Base-by-base conservation (phyloP, 2,797 vertebrate species). In the Rhabdomys pumilio region DNA sequence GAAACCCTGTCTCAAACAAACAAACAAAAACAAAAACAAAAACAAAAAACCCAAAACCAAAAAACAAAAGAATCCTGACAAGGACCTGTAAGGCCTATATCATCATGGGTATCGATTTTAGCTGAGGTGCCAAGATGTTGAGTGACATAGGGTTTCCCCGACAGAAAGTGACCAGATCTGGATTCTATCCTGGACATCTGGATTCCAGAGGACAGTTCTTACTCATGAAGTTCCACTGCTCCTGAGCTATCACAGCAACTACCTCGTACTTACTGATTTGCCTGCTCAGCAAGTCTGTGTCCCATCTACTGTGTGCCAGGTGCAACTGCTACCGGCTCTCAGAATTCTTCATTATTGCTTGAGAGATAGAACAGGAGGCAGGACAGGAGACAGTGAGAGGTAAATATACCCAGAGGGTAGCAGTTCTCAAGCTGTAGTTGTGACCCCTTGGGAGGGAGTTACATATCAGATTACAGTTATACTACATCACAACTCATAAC, bases 231-330 rank as follows among this genome's bases (percentile, higher is more conserved):
- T n/a, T 63, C 22, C 41, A 4, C 67, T 6, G 7, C 19, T 80
- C 4, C 65, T 34, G 0, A 76, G 81, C 29, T 65, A 2, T 93
- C 84, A 34, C 47, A 31, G 50, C 6, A 24, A 38, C 76, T 41
- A 67, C 90, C 53, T 95, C 22, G 34, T 29, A 50, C 47, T 88
- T 55, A 38, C 0, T 83, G 82, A 83, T 76, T 72, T 9, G 6
- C 82, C 72, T 57, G 61, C 31, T 91, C 65, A 79, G 84, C 57
- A 94, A 84, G 38, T 89, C 86, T 72, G n/a, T 34, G 57, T 57
- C 41, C 8, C 22, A 47, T 85, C 75, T 86, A 4, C 34, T 84
- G 26, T 81, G n/a, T 81, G 44, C 65, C 31, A 92, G 63, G 47
- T 24, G 47, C 38, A n/a, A 47, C 10, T 41, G 41, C 34, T n/a